Evolutionary conservation across 2,113 vertebrate genomes (phyloP), one percentile per base, ranked within the genome.

Genomic region (Pantherophis guttatus): DNA sequence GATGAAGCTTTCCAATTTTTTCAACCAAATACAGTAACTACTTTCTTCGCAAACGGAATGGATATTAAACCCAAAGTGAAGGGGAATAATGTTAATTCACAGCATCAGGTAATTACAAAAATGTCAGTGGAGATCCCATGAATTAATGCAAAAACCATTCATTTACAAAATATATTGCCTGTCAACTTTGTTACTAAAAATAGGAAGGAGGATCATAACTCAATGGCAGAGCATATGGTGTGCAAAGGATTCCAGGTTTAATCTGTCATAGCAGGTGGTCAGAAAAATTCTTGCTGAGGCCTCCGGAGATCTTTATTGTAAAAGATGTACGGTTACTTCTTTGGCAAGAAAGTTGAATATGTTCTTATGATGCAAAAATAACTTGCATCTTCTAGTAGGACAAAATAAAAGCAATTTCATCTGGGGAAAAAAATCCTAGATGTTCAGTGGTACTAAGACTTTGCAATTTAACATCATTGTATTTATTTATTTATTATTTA

Each of bases 21-120:
- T 95, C 95, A 95, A 95, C 91, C 95, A 97, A 96, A 93, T 94
- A 95, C 95, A 96, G 94, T 95, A 96, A 96, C 94, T 52, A 93
- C 94, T 96, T 94, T 97, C 96, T 96, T 94, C 39, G 90, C 95
- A 95, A 96, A 91, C 95, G 92, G 93, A 95, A 96, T 93, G 93
- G 94, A 94, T 95, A 93, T 93, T 94, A 96, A 96, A 92, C 86
- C 92, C 87, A 57, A 70, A 95, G 96, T 92, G 94, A 91, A 92
- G 24, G 39, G 33, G 75, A 57, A 92, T 91, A 44, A 39, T 81
- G 75, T 81, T 93, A 94, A 95, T 94, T 96, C 95, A 87, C 94
- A 59, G 93, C 91, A 90, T 96, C 95, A 96, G 92, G 95, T 95
- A 95, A 95, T 95, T 86, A 94, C 91, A 52, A 81, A 81, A 87